Percentiles rank a stretch among this genome's conserved stretches.
phyloP scores from a whole-genome alignment of 2,797 vertebrate genomes.

The Xiphophorus birchmanni region DNA sequence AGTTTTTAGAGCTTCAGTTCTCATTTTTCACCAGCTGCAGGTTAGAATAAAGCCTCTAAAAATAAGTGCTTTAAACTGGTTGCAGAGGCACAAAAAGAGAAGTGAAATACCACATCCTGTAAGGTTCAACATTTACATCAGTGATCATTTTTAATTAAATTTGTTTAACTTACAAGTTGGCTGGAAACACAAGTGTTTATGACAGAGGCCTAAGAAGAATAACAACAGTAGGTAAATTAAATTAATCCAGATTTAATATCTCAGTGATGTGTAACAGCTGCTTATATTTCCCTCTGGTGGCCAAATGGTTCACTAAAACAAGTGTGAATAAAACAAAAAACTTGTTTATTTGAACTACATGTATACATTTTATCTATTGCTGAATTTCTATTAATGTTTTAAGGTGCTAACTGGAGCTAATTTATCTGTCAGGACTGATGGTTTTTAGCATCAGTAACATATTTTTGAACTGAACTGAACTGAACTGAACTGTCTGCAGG shows the following conservation, averaged over 20 bases:
- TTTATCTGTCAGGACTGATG: background rate
- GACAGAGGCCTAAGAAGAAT: background rate
- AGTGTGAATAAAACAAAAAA: background rate
- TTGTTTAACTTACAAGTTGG: background rate
- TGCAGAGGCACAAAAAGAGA: background rate
- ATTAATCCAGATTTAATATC: background rate
- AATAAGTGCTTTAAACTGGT: background rate
- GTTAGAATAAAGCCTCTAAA: background rate
- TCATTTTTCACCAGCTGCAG: background rate
- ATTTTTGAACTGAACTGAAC: background rate
- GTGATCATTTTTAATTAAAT: background rate
- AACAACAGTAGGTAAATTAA: background rate
- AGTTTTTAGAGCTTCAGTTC: background rate
- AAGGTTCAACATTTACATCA: background rate
- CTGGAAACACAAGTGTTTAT: background rate
- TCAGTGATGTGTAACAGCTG: background rate
- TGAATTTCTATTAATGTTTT: background rate
- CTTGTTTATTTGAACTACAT: background rate
- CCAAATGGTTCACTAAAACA: background rate
- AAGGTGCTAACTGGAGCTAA: background rate
- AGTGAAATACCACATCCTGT: background rate
- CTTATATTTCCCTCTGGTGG: background rate
- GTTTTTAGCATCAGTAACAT: no score
- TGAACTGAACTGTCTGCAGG: constrained; percentile 71
- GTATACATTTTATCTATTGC: background rate